These are phyloP conservation scores for Callocephalon fimbriatum DNA, from an alignment of 2,113 vertebrate genomes.

Conservation along the genomic window DNA sequence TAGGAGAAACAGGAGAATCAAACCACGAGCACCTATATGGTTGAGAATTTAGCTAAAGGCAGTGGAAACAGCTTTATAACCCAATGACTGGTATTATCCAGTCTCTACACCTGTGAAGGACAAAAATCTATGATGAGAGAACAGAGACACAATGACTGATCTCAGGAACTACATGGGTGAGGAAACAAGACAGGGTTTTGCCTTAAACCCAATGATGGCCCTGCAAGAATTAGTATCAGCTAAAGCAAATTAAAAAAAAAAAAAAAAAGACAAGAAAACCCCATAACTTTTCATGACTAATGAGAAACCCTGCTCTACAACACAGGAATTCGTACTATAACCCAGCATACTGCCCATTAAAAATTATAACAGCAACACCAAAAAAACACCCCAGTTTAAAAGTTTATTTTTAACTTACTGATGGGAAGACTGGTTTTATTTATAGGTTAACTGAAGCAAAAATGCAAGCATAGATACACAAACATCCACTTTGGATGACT, in stretches of 20 bases:
- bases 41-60: background rate
- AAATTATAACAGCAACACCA: background rate
- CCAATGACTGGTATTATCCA: background rate
- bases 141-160: fast-evolving
- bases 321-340: background rate
- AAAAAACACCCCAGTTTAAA: background rate
- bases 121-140: background rate
- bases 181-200: fast-evolving
- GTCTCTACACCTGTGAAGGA: background rate
- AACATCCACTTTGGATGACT: background rate
- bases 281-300: background rate
- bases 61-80: background rate
- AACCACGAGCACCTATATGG: background rate
- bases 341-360: background rate
- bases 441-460: background rate
- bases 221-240: background rate
- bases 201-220: background rate
- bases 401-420: background rate
- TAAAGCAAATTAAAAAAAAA: background rate
- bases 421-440: background rate
- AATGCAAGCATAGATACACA: background rate
- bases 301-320: background rate
- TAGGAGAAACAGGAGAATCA: background rate
- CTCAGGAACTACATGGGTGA: fast-evolving
- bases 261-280: background rate